These are phyloP conservation scores for Epizoanthus illoricatus DNA, from an alignment of 92 coral and sea anemone genomes.

Conservation along the genomic window DNA sequence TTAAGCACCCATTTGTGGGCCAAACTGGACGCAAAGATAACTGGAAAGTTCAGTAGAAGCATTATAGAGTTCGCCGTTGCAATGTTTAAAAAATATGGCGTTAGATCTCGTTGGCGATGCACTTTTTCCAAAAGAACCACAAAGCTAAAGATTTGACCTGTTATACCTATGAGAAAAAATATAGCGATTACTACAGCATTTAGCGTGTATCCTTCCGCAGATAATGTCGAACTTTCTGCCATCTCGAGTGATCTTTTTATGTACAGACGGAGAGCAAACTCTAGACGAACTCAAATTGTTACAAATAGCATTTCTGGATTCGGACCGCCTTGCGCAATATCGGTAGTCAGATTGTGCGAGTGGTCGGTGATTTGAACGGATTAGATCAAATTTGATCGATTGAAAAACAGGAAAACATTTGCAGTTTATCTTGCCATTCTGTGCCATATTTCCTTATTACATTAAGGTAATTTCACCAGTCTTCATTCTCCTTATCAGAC, in stretches of 20 bases:
- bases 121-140: constrained; percentile 42
- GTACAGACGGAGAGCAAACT: not conserved
- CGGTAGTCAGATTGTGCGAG: too few species aligned
- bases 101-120: constrained; percentile 44
- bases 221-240: constrained; percentile 5
- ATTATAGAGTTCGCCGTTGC: constrained; percentile 62
- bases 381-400: too few species aligned
- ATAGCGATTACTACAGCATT: constrained; percentile 41
- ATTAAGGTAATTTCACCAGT: too few species aligned
- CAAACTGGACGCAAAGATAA: constrained; percentile 61
- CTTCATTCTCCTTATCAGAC: too few species aligned
- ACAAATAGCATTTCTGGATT: too few species aligned
- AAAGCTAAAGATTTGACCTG: constrained; percentile 48
- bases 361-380: too few species aligned
- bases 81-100: constrained; percentile 70
- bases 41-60: constrained; percentile 62
- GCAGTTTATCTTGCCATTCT: too few species aligned
- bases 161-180: constrained; percentile 46
- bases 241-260: not conserved
- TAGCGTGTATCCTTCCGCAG: constrained; percentile 25
- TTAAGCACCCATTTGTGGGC: constrained; percentile 45
- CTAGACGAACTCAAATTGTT: not conserved
- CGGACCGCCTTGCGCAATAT: too few species aligned
- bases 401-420: too few species aligned
- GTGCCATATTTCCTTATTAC: too few species aligned